Evolutionary conservation across 2,113 vertebrate genomes (phyloP), one percentile per base, ranked within the genome.

Genomic region (Myocastor coypus): DNA sequence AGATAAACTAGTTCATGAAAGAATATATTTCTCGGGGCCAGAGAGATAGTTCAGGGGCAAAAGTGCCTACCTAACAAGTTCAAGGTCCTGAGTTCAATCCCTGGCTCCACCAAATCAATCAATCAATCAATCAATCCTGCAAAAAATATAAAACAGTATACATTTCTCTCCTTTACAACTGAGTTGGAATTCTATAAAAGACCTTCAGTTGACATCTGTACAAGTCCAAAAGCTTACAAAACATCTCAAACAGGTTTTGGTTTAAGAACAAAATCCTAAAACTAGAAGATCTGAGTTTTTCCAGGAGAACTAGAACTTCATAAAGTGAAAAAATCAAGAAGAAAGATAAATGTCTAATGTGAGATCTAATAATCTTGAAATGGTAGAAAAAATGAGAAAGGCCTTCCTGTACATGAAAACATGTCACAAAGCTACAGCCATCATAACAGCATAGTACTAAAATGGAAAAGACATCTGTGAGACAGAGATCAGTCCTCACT

Each of bases 171-270:
- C 2, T 66, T 87, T 73, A 37, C 52, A 91, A 10, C 7, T 73
- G 59, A 73, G 6, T 75, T 22, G 87, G 57, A 92, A 83, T 87
- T 80, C 13, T 24, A 46, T 19, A 10, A 87, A 37, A 92, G 17
- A 85, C 16, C 19, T 7, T 22, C 32, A 61, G 3, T 46, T 83
- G 50, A 75, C 40, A 92, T 85, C 20, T 66, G 12, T 64, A 32
- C 75, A 34, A 94, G 37, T 77, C 22, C 40, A 55, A 75, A 30
- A 55, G 13, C 10, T 94, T 82, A 90, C 14, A 85, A 96, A 90
- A 34, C 13, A 73, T 17, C 11, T 83, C 28, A 46, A 52, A 94
- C 61, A 14, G 22, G 19, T 34, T 82, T 87, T 55, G 4, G 40
- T 84, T 66, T 95, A 37, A 40, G 30, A 78, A 71, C 57, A 9